A percentile compares a stretch with the other conserved stretches of the same genome.
Evolutionary conservation across 2,888 invertebrate genomes (phyloP).

Genomic region (Clanis bilineata): DNA sequence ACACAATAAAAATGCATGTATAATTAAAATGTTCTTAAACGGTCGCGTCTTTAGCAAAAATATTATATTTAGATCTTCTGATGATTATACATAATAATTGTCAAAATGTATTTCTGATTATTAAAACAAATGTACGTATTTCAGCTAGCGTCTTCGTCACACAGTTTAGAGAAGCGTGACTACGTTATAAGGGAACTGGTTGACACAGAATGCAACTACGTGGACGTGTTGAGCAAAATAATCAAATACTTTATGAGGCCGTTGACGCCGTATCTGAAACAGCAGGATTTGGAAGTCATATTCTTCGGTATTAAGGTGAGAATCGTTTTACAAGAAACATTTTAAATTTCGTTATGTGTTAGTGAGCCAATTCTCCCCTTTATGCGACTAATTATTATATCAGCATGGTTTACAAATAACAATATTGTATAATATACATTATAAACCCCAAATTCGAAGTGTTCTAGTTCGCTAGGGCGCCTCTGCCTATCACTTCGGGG

Average conservation of each 20-base stretch:
- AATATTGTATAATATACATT: no score
- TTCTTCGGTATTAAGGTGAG: slow-evolving; percentile 95
- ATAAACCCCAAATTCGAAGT: no score
- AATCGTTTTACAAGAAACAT: slow-evolving; percentile 11
- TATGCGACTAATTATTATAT: no score
- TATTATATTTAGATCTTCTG: no score
- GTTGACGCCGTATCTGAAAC: slow-evolving; percentile 86
- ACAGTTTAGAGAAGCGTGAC: slow-evolving; percentile 92
- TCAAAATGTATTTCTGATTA: no score
- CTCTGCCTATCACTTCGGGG: no score
- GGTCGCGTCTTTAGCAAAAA: no score
- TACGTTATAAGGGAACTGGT: slow-evolving; percentile 96
- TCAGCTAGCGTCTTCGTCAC: slow-evolving; percentile 78
- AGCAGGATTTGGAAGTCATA: slow-evolving; percentile 89
- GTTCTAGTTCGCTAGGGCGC: no score
- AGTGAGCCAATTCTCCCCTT: no score
- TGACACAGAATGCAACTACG: slow-evolving; percentile 98
- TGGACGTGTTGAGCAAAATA: slow-evolving; percentile 94
- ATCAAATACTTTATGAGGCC: slow-evolving; percentile 91
- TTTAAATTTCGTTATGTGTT: neutral
- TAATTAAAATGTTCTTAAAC: neutral
- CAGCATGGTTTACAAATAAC: no score
- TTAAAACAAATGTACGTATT: slow-evolving; percentile 30
- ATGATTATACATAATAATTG: neutral
- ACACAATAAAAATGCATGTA: neutral